Conservation (phyloP, 1,140 invertebrate species). For the Saccostrea cuccullata region DNA sequence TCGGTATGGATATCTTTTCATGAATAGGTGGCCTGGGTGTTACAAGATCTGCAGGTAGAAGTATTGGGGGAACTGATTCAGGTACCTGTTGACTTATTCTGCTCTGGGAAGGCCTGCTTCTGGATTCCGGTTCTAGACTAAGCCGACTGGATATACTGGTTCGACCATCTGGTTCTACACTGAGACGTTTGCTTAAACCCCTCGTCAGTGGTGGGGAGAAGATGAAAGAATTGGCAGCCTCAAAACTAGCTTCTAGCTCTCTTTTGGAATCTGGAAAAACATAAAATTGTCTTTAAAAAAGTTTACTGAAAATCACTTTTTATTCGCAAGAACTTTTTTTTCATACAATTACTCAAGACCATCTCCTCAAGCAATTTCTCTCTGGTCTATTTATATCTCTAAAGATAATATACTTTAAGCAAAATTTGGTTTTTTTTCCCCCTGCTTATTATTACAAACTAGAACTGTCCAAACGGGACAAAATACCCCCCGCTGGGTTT, state of each 20-base stretch:
- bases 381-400: too few species aligned
- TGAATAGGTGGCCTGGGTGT: conserved; percentile 1
- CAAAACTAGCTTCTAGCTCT: conserved; percentile 15
- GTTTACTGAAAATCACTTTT: too few species aligned
- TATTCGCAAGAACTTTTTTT: too few species aligned
- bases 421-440: too few species aligned
- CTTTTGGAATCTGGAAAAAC: background rate
- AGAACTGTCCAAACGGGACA: too few species aligned
- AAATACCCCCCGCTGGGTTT: too few species aligned
- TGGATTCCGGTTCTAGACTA: background rate
- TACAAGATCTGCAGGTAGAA: background rate
- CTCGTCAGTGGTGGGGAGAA: conserved; percentile 45
- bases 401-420: too few species aligned
- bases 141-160: conserved; percentile 25
- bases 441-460: too few species aligned
- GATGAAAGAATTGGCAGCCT: conserved; percentile 22
- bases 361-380: too few species aligned
- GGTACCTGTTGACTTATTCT: background rate
- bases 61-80: background rate
- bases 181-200: conserved; percentile 17
- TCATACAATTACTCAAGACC: too few species aligned
- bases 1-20: background rate
- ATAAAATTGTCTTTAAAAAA: too few species aligned
- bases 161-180: background rate
- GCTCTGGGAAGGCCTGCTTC: background rate